phyloP scores from a whole-genome alignment of 2,888 invertebrate species.

The Aphrophora alni region DNA sequence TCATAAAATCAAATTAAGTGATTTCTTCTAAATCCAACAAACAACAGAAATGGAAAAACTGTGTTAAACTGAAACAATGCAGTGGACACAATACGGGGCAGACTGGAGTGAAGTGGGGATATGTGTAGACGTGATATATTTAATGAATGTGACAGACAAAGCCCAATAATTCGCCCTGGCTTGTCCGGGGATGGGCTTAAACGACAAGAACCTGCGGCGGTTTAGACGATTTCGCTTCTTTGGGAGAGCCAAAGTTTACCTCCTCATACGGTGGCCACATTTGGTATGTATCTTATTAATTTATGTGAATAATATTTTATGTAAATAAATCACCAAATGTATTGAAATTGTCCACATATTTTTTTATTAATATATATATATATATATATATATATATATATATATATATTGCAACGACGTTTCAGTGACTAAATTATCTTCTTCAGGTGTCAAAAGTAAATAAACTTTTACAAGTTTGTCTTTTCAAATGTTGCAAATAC shows the following conservation, averaged over 20 bases:
- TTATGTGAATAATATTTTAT: no score
- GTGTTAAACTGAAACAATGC: neutral
- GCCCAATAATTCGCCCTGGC: slow-evolving; percentile 37
- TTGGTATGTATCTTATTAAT: slow-evolving; percentile 60
- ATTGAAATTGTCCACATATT: no score
- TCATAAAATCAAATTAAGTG: neutral
- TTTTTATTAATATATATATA: no score
- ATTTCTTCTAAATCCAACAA: neutral
- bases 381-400: no score
- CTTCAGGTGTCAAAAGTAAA: no score
- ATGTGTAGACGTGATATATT: neutral
- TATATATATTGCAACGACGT: no score
- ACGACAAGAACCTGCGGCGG: slow-evolving; percentile 63
- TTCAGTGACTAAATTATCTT: no score
- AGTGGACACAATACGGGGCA: neutral
- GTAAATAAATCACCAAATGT: no score
- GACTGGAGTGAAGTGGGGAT: neutral
- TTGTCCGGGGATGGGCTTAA: slow-evolving; percentile 60
- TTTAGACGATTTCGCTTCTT: slow-evolving; percentile 65
- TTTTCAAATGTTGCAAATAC: no score
- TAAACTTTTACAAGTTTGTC: no score
- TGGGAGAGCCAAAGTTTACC: slow-evolving; percentile 67
- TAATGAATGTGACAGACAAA: neutral
- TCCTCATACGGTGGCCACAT: slow-evolving; percentile 66
- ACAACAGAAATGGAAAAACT: neutral